phyloP scores from a whole-genome alignment of 1,140 invertebrate genomes.

The Hylyphantes graminicola region DNA sequence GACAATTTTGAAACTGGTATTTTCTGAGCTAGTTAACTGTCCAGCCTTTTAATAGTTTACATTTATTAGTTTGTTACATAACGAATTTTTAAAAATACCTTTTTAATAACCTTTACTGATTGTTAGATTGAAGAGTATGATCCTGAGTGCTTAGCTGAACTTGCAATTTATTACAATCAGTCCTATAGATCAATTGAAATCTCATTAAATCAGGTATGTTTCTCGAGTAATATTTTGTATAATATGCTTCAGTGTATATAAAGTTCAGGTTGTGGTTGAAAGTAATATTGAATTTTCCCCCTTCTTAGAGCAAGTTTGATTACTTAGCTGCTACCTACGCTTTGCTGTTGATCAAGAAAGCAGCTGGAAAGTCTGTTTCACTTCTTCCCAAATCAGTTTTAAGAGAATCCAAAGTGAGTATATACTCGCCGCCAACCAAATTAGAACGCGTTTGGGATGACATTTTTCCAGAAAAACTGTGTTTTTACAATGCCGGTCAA shows the following conservation, averaged over 20 bases:
- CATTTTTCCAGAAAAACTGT: no score
- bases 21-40: no score
- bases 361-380: slow-evolving; percentile 70
- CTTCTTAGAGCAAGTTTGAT: slow-evolving; percentile 76
- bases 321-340: slow-evolving; percentile 84
- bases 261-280: no score
- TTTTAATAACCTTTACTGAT: background rate
- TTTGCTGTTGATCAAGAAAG: slow-evolving; percentile 77
- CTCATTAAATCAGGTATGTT: slow-evolving; percentile 66
- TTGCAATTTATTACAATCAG: slow-evolving; percentile 73
- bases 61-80: no score
- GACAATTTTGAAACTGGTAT: no score
- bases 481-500: no score
- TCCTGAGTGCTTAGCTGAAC: slow-evolving; percentile 75
- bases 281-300: no score
- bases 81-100: no score
- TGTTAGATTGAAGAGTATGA: slow-evolving; percentile 71
- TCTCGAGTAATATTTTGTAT: background rate
- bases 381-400: slow-evolving; percentile 61
- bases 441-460: no score
- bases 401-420: slow-evolving; percentile 35
- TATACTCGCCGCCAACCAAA: no score
- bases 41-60: no score
- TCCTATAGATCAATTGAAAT: slow-evolving; percentile 67
- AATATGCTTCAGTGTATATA: background rate